Percentiles rank a stretch among this genome's conserved stretches.
Evolutionary conservation across 2,113 vertebrate species (phyloP).

Genomic region (Formicarius rufipectus): DNA sequence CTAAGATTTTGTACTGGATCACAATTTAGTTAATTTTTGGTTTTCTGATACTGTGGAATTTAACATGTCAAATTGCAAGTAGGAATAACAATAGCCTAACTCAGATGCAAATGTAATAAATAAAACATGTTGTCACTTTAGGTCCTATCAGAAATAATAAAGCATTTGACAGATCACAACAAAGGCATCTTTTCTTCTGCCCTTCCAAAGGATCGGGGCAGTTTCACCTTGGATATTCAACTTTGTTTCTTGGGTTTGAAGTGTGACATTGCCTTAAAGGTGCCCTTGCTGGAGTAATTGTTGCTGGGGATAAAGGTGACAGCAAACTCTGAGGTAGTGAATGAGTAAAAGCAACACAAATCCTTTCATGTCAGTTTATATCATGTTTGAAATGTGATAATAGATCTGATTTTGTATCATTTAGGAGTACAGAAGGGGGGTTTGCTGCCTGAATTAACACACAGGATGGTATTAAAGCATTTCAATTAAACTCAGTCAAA

Average conservation of each 20-base stretch:
- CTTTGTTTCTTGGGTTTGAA: conserved; percentile 58
- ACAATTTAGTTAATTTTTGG: background rate
- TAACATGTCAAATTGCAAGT: background rate
- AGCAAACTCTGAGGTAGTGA: background rate
- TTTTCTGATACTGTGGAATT: background rate
- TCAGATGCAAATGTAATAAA: background rate
- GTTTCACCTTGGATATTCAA: conserved; percentile 6
- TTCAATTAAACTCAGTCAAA: conserved; percentile 72
- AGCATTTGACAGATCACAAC: background rate
- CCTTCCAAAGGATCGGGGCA: background rate
- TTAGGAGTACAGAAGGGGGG: conserved; percentile 18
- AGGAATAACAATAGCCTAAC: background rate
- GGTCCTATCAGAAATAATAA: background rate
- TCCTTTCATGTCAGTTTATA: conserved; percentile 10
- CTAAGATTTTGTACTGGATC: background rate
- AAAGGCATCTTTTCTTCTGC: fast-evolving
- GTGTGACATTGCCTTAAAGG: conserved; percentile 65
- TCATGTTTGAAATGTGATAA: conserved; percentile 39
- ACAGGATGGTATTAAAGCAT: conserved; percentile 42
- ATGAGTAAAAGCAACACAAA: conserved; percentile 39
- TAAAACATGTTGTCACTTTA: background rate
- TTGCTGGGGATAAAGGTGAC: conserved; percentile 45
- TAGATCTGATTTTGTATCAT: conserved; percentile 41
- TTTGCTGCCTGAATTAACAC: conserved; percentile 71
- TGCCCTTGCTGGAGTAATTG: conserved; percentile 55